These are phyloP conservation scores for Andrena minutula DNA, from an alignment of 2,888 invertebrate species.

Conservation along the genomic window DNA sequence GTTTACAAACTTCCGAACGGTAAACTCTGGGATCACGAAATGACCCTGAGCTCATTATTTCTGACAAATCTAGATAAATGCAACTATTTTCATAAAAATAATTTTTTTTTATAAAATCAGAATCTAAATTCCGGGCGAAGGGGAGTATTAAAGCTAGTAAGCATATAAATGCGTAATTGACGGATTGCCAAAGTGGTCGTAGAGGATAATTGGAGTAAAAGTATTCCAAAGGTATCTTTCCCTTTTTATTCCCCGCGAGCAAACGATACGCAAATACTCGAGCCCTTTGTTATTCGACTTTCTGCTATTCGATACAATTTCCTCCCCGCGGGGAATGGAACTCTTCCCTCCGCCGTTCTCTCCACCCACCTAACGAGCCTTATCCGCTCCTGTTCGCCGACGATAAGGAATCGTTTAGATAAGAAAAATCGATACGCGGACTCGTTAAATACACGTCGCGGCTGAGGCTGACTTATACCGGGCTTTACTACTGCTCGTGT, in stretches of 20 bases:
- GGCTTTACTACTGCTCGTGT: constrained; percentile 22
- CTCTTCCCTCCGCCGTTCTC: constrained; percentile 20
- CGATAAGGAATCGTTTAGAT: constrained; percentile 56
- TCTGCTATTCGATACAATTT: constrained; percentile 17
- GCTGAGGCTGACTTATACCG: constrained; percentile 30
- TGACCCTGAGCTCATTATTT: too few relatives aligned
- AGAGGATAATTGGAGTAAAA: not conserved
- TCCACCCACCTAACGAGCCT: constrained; percentile 15
- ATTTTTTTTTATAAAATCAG: too few relatives aligned
- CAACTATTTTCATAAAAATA: too few relatives aligned
- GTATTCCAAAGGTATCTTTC: not conserved
- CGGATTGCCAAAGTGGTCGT: not conserved
- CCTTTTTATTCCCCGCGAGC: not conserved
- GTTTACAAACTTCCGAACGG: too few relatives aligned
- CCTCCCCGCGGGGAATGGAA: not conserved
- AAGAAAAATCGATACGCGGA: constrained; percentile 47
- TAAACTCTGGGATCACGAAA: too few relatives aligned
- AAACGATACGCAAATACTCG: not conserved
- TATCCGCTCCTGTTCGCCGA: constrained; percentile 43
- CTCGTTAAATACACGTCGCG: constrained; percentile 32
- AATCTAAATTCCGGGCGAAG: too few relatives aligned
- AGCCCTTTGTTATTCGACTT: not conserved
- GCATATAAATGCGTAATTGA: not conserved
- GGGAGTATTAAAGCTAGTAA: too few relatives aligned
- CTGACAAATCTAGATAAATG: too few relatives aligned